These are phyloP conservation scores for Gymnosoma rotundatum DNA, from an alignment of 2,888 invertebrate genomes.

Conservation along the genomic window DNA sequence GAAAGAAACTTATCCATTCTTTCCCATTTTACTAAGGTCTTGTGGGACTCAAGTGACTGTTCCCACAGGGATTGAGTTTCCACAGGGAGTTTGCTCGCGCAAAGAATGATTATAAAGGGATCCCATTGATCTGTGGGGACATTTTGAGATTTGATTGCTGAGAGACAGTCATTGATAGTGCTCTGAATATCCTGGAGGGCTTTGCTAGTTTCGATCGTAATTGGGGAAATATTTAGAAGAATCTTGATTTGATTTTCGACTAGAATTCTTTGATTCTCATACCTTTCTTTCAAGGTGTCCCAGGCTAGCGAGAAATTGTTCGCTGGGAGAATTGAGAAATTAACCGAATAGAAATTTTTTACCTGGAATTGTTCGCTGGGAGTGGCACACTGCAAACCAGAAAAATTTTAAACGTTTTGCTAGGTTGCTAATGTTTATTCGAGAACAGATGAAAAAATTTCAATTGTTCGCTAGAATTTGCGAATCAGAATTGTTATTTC, in stretches of 20 bases:
- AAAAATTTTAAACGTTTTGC: too few relatives aligned
- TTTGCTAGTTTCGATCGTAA: slow-evolving; percentile 1
- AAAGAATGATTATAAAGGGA: slow-evolving; percentile 16
- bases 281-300: slow-evolving; percentile 17
- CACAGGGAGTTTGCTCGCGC: slow-evolving; percentile 6
- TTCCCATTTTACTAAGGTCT: slow-evolving; percentile 26
- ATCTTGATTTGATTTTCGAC: background rate
- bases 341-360: too few relatives aligned
- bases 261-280: slow-evolving; percentile 41
- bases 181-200: slow-evolving; percentile 3
- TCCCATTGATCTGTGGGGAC: slow-evolving; percentile 36
- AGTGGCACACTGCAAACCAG: too few relatives aligned
- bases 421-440: too few relatives aligned
- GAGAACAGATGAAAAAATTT: too few relatives aligned
- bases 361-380: too few relatives aligned
- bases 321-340: too few relatives aligned
- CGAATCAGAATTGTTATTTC: too few relatives aligned
- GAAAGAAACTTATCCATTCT: slow-evolving; percentile 37
- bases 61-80: slow-evolving; percentile 33
- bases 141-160: slow-evolving; percentile 5
- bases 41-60: background rate
- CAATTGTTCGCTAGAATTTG: too few relatives aligned
- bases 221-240: slow-evolving; percentile 6
- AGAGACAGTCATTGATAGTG: slow-evolving; percentile 31
- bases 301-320: slow-evolving; percentile 16